These are phyloP conservation scores for Dynastes grantii DNA, from an alignment of 2,888 invertebrate genomes.

Conservation along the genomic window DNA sequence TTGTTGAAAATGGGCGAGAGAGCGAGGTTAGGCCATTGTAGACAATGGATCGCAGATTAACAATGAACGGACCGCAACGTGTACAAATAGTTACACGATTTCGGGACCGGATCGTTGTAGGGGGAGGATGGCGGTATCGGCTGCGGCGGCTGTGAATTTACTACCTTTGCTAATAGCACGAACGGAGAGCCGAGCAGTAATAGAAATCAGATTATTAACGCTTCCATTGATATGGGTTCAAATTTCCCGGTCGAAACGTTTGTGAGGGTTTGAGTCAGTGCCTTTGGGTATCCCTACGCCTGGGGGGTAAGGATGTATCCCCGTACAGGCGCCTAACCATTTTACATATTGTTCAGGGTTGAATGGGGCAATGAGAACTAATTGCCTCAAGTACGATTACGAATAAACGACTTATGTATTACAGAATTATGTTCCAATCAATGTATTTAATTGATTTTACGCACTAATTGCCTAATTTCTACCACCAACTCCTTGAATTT, in stretches of 20 bases:
- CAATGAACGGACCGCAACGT: constrained; percentile 42
- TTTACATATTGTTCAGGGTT: neutral
- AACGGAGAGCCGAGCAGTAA: constrained; percentile 26
- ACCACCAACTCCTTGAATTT: no score
- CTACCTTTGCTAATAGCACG: neutral
- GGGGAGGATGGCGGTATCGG: neutral
- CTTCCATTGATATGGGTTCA: constrained; percentile 42
- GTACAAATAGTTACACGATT: constrained; percentile 43
- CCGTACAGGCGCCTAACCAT: neutral
- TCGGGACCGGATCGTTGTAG: neutral
- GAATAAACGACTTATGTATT: neutral
- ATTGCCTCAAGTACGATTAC: constrained; percentile 5
- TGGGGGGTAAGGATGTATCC: neutral
- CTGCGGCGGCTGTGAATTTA: constrained; percentile 22
- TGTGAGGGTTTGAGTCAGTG: constrained; percentile 9
- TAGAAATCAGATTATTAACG: constrained; percentile 51
- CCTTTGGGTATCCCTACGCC: neutral
- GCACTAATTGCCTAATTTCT: no score
- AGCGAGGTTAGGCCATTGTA: constrained; percentile 25
- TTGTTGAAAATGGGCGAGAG: constrained; percentile 1
- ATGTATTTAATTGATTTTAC: no score
- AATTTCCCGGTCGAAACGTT: no score
- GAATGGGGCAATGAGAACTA: neutral
- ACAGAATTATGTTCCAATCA: no score
- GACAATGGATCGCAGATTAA: constrained; percentile 40